Conservation (phyloP, 2,888 invertebrate species). For the Mimumesa dahlbomi region DNA sequence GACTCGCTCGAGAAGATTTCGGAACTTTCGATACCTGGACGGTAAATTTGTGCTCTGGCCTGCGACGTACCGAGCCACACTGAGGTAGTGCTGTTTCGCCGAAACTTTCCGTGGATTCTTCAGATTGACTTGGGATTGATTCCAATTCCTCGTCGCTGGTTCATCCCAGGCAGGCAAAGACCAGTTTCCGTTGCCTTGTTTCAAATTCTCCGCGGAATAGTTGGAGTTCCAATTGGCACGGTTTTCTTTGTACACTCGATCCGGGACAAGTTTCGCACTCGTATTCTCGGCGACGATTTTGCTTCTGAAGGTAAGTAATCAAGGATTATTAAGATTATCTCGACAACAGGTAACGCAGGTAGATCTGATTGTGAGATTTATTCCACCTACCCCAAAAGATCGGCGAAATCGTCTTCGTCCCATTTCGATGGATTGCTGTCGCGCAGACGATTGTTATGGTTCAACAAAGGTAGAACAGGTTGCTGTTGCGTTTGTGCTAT, state of each 20-base stretch:
- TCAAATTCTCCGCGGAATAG: constrained; percentile 74
- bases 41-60: constrained; percentile 82
- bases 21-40: constrained; percentile 71
- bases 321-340: constrained; percentile 32
- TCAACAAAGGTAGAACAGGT: constrained; percentile 77
- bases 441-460: constrained; percentile 75
- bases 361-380: constrained; percentile 25
- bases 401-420: constrained; percentile 85
- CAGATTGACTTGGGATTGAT: constrained; percentile 70
- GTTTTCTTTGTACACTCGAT: constrained; percentile 80
- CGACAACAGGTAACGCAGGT: not conserved
- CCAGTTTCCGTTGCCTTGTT: constrained; percentile 74
- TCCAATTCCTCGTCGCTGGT: constrained; percentile 69
- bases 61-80: constrained; percentile 90
- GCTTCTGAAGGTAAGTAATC: constrained; percentile 65
- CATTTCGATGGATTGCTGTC: constrained; percentile 69
- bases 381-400: constrained; percentile 86
- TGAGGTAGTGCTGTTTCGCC: constrained; percentile 89
- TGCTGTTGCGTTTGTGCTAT: constrained; percentile 71
- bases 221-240: constrained; percentile 81
- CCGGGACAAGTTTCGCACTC: constrained; percentile 71
- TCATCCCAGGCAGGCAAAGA: constrained; percentile 75
- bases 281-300: constrained; percentile 72
- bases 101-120: constrained; percentile 77
- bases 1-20: constrained; percentile 39